These are phyloP conservation scores for Centropyge bicolor DNA, from an alignment of 2,797 vertebrate genomes.

Conservation along the genomic window DNA sequence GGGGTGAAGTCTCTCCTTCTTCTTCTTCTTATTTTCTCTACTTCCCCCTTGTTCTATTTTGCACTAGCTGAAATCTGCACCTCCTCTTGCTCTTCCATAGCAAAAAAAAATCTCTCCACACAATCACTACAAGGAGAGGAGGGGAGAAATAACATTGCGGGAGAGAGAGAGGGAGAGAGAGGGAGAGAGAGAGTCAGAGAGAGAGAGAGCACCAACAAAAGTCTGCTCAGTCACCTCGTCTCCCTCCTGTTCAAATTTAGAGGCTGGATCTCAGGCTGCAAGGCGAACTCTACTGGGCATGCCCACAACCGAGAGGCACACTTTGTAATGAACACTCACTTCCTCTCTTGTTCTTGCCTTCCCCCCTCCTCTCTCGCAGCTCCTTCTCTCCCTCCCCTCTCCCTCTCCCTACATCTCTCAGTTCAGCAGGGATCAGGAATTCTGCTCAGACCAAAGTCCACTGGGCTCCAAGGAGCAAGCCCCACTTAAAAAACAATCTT, in stretches of 20 bases:
- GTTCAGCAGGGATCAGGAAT: slow-evolving; percentile 86
- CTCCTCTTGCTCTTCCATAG: slow-evolving; percentile 63
- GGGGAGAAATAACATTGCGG: slow-evolving; percentile 42
- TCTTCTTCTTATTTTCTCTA: slow-evolving; percentile 50
- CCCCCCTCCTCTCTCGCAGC: slow-evolving; percentile 49
- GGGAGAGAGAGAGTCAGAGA: slow-evolving; percentile 34
- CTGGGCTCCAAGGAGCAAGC: slow-evolving; percentile 74
- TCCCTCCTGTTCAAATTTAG: slow-evolving; percentile 83
- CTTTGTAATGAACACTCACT: slow-evolving; percentile 81
- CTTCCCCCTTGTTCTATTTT: slow-evolving; percentile 58
- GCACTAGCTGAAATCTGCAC: slow-evolving; percentile 62
- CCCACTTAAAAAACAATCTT: slow-evolving; percentile 61
- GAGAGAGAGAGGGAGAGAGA: slow-evolving; percentile 33
- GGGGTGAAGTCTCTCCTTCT: slow-evolving; percentile 40
- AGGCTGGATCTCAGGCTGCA: slow-evolving; percentile 78
- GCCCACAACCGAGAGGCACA: slow-evolving; percentile 80
- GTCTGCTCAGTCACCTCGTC: slow-evolving; percentile 75
- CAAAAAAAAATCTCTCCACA: slow-evolving; percentile 51
- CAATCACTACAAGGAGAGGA: slow-evolving; percentile 41
- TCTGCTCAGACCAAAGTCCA: slow-evolving; percentile 87
- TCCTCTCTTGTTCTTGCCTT: slow-evolving; percentile 78
- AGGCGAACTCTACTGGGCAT: slow-evolving; percentile 82
- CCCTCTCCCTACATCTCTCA: slow-evolving; percentile 74
- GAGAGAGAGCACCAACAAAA: slow-evolving; percentile 68
- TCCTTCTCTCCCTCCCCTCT: slow-evolving; percentile 27